A percentile compares a stretch with the other conserved stretches of the same genome.
Evolutionary conservation across 2,888 invertebrate species (phyloP).

Genomic region (Lamproptera curius): DNA sequence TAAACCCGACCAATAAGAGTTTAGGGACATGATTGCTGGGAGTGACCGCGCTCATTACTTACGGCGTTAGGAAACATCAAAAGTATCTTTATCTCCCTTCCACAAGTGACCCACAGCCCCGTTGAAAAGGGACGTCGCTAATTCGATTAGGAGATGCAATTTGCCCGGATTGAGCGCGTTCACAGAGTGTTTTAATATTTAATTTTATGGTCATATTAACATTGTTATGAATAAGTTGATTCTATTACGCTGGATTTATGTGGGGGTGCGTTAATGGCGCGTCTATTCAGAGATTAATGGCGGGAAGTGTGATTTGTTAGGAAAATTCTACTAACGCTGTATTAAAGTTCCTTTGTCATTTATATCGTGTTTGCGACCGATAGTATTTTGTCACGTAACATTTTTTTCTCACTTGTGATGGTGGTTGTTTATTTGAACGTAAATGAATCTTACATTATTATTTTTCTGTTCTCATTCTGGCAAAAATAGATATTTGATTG

Average conservation of each 20-base stretch:
- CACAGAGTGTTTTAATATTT: conserved; percentile 69
- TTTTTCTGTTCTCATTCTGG: too few species aligned
- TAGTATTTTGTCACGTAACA: too few species aligned
- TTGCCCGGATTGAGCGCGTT: conserved; percentile 45
- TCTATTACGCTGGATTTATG: conserved; percentile 59
- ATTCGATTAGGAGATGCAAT: conserved; percentile 45
- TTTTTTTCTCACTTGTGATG: too few species aligned
- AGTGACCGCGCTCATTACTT: conserved; percentile 70
- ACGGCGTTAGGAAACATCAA: conserved; percentile 32
- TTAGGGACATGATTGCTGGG: conserved; percentile 61
- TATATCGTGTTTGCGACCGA: not conserved
- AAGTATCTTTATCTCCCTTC: conserved; percentile 37
- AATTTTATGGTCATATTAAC: conserved; percentile 67
- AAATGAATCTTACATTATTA: too few species aligned
- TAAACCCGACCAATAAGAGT: conserved; percentile 60
- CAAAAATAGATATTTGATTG: too few species aligned
- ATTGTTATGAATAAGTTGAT: conserved; percentile 68
- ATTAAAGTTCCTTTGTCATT: conserved; percentile 21
- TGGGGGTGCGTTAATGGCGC: conserved; percentile 55
- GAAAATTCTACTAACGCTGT: conserved; percentile 26
- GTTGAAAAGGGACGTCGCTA: conserved; percentile 32
- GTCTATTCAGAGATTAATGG: conserved; percentile 34
- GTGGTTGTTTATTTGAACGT: too few species aligned
- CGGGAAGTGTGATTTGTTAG: conserved; percentile 34
- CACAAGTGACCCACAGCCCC: conserved; percentile 16